Evolutionary conservation across 2,888 invertebrate genomes (phyloP), one percentile per base, ranked within the genome.

Genomic region (Nycteola revayana): DNA sequence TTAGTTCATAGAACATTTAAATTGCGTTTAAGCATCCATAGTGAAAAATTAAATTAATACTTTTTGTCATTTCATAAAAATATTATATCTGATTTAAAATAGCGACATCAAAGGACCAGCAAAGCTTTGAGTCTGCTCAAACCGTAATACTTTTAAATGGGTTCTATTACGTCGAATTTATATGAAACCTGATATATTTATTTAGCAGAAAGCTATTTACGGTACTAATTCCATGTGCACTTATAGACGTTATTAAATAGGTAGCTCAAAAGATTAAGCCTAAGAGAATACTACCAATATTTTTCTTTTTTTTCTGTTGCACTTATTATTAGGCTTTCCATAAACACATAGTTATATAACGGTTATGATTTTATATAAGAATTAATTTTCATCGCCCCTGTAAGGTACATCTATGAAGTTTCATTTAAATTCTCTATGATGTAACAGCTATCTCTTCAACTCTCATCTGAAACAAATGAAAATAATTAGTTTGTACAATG

Each of bases 61-160:
- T 83, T 75, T 72, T 76, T 77, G 87, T 88, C 86, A 85, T 80
- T 81, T 83, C 73, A 83, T 86, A 84, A 87, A 86, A 86, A 84
- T 72, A 65, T 66, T 75, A 67, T 58, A 66, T 74, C 59, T 67
- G 70, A 75, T 75, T 71, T 65, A 70, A 75, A 73, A 71, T 75
- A 82, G 80, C 76, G 68, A 75, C 71, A 70, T 70, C 60, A 66
- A 66, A 69, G 64, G 68, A 75, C 71, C 67, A 62, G 56, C 57
- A 53, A 68, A 66, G 68, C 71, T 59, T 66, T 62, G 59, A 66
- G 51, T 67, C 62, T 64, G 69, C 65, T 71, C 69, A 66, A 59
- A 72, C 70, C 59, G 64, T 81, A 84, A 85, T 83, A 84, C 79
- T 81, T 76, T 63, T 72, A 66, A 62, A 70, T n/a, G 21, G 67